Conservation (phyloP, 2,888 invertebrate genomes). For the Adineta ricciae region DNA sequence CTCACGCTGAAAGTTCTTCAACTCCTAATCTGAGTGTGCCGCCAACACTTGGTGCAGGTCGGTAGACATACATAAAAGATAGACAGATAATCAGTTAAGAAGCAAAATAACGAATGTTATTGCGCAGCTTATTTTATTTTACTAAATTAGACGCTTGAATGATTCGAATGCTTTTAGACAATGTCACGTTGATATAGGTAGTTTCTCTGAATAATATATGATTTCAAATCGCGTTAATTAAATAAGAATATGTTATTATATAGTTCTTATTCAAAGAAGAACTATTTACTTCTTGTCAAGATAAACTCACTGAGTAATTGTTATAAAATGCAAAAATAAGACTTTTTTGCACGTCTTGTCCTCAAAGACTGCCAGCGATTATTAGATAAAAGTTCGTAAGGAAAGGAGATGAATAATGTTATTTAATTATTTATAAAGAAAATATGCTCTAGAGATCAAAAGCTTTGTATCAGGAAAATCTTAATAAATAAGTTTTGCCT, state of each 20-base stretch:
- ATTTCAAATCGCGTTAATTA: no score
- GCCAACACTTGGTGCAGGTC: background rate
- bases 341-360: no score
- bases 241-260: no score
- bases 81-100: background rate
- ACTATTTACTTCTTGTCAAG: no score
- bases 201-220: background rate
- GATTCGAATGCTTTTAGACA: background rate
- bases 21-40: background rate
- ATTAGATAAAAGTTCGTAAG: no score
- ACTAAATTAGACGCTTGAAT: background rate
- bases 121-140: background rate
- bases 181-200: background rate
- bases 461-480: background rate
- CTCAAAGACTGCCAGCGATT: no score
- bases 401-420: background rate
- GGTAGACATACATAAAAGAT: background rate
- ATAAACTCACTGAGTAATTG: no score
- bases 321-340: no score
- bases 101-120: background rate
- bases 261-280: no score
- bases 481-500: no score
- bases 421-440: background rate
- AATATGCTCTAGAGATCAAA: no score
- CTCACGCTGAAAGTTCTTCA: background rate